These are phyloP conservation scores for Brienomyrus longianalis DNA, from an alignment of 2,113 vertebrate genomes.

Conservation along the genomic window DNA sequence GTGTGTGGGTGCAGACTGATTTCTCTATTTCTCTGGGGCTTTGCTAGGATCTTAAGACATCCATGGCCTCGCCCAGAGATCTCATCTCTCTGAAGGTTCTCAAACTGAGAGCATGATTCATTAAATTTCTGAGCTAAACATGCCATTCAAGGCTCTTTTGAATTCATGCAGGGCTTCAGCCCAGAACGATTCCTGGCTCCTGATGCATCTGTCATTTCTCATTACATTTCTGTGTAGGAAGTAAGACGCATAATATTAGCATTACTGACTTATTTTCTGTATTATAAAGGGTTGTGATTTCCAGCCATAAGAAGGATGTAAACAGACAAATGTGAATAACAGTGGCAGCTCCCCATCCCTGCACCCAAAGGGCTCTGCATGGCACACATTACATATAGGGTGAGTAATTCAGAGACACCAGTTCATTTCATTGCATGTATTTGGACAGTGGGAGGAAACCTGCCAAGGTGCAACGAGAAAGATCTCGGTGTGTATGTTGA, in stretches of 20 bases:
- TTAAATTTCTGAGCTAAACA: not conserved
- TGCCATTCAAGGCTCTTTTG: not conserved
- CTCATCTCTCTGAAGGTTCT: not conserved
- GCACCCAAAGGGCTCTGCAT: not conserved
- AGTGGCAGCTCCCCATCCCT: not conserved
- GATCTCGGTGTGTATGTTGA: too few species aligned
- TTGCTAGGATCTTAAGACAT: not conserved
- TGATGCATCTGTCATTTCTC: not conserved
- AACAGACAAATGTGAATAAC: not conserved
- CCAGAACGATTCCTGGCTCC: not conserved
- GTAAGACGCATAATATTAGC: not conserved
- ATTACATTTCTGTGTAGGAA: not conserved
- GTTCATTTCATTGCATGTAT: not conserved
- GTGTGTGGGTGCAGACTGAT: not conserved
- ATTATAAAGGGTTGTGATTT: not conserved
- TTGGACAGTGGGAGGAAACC: not conserved
- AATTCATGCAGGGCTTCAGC: not conserved
- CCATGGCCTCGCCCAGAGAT: not conserved
- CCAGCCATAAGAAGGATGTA: not conserved
- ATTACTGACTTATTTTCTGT: not conserved
- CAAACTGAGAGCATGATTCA: not conserved
- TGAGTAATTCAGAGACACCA: not conserved
- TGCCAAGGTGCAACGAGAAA: not conserved
- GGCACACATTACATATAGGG: not conserved
- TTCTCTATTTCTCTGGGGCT: not conserved